Conservation (phyloP, 2,797 vertebrate genomes). For the Capromys pilorides region DNA sequence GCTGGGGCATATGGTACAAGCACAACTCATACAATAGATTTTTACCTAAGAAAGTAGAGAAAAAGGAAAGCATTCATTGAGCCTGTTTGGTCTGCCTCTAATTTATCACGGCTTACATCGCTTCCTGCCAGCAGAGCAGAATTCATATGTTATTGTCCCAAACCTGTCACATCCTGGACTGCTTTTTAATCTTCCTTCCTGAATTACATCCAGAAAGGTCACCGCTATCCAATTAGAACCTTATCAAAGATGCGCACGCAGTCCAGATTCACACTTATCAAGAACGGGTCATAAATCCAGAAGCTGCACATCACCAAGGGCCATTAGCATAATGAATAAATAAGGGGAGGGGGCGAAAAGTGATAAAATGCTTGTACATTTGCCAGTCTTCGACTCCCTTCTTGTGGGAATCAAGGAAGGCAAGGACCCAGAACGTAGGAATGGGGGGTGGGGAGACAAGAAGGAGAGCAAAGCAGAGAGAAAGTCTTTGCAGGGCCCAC, state of each 20-base stretch:
- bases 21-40: slow-evolving; percentile 78
- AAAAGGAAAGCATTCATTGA: slow-evolving; percentile 85
- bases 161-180: slow-evolving; percentile 89
- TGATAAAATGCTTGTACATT: slow-evolving; percentile 81
- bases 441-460: not conserved
- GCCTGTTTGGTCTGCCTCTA: slow-evolving; percentile 83
- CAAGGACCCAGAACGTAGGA: slow-evolving; percentile 54
- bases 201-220: slow-evolving; percentile 94
- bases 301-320: slow-evolving; percentile 83
- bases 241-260: slow-evolving; percentile 93
- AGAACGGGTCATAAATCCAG: slow-evolving; percentile 90
- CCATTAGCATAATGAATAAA: slow-evolving; percentile 87
- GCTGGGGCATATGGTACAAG: slow-evolving; percentile 43
- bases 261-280: slow-evolving; percentile 85
- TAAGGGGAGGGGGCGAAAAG: slow-evolving; percentile 58
- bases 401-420: slow-evolving; percentile 42
- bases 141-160: slow-evolving; percentile 90
- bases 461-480: slow-evolving; percentile 57
- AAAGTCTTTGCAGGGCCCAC: not conserved
- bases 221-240: slow-evolving; percentile 95
- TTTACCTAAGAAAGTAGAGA: slow-evolving; percentile 82
- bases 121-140: slow-evolving; percentile 86
- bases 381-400: slow-evolving; percentile 69
- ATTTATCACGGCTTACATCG: slow-evolving; percentile 91
- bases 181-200: slow-evolving; percentile 90